phyloP scores from a whole-genome alignment of 2,888 invertebrate species.

The Cremastinae sp. region DNA sequence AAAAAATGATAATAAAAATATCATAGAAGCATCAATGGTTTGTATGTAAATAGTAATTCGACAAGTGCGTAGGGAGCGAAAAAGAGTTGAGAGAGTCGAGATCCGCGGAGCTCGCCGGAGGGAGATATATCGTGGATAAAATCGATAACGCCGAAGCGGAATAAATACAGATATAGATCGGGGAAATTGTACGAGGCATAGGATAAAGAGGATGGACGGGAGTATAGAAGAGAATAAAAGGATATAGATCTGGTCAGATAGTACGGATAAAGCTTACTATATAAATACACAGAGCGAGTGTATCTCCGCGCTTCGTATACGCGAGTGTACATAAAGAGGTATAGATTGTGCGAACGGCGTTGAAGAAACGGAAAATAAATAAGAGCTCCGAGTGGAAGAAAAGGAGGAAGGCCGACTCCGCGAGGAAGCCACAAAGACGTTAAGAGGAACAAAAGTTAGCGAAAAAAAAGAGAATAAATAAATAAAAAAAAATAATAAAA shows the following conservation, averaged over 20 bases:
- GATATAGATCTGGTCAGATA: conserved; percentile 51
- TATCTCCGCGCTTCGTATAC: neutral
- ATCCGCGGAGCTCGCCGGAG: neutral
- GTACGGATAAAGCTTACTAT: conserved; percentile 49
- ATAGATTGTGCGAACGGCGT: conserved; percentile 30
- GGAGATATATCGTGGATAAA: conserved; percentile 23
- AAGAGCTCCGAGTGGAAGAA: conserved; percentile 37
- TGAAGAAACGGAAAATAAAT: conserved; percentile 48
- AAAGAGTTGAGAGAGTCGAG: neutral
- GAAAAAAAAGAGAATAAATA: conserved; percentile 9
- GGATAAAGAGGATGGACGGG: conserved; percentile 4
- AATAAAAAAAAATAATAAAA: conserved; percentile 13
- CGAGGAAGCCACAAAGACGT: conserved; percentile 36
- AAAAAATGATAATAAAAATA: no score
- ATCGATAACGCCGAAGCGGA: conserved; percentile 19
- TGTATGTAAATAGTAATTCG: conserved; percentile 5
- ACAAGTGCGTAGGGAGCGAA: neutral
- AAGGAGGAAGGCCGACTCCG: conserved; percentile 27
- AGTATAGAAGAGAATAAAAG: conserved; percentile 17
- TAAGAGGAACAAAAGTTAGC: neutral
- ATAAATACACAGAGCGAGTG: conserved; percentile 8
- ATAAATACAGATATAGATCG: conserved; percentile 24
- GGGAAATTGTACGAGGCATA: neutral
- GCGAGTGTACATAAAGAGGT: neutral
- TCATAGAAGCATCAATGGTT: no score